Conservation (phyloP, 2,797 vertebrate genomes). For the Danio choprae region DNA sequence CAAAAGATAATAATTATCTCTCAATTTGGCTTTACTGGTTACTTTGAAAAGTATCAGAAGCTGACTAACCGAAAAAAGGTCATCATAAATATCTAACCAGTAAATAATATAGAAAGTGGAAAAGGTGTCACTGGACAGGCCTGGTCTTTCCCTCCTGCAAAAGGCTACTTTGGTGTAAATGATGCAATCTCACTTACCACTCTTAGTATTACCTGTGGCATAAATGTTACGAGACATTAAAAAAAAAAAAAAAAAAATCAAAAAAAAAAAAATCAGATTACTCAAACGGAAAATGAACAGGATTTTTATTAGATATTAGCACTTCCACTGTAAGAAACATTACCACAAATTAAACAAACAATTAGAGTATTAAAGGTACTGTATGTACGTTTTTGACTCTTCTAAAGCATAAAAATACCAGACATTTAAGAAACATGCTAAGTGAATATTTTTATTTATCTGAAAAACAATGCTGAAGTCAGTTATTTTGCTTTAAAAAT, state of each 20-base stretch:
- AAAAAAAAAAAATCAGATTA: neutral
- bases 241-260: too few relatives aligned
- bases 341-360: neutral
- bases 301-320: neutral
- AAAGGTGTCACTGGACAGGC: constrained; percentile 30
- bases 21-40: constrained; percentile 38
- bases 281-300: neutral
- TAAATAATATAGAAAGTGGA: constrained; percentile 58
- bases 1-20: constrained; percentile 53
- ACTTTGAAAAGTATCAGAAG: constrained; percentile 33
- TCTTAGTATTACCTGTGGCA: neutral
- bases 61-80: constrained; percentile 58
- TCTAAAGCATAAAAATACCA: too few relatives aligned
- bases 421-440: too few relatives aligned
- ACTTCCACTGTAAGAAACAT: neutral
- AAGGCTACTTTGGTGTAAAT: constrained; percentile 16
- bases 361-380: too few relatives aligned
- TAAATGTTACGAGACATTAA: neutral
- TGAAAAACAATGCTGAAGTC: too few relatives aligned
- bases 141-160: constrained; percentile 56
- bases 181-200: neutral
- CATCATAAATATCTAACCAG: constrained; percentile 53
- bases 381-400: too few relatives aligned
- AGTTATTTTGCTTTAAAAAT: too few relatives aligned
- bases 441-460: too few relatives aligned